A percentile compares a stretch with the other conserved stretches of the same genome.
These are phyloP conservation scores for Marcusenius ussheri DNA, from an alignment of 2,113 vertebrate genomes.

Conservation along the genomic window DNA sequence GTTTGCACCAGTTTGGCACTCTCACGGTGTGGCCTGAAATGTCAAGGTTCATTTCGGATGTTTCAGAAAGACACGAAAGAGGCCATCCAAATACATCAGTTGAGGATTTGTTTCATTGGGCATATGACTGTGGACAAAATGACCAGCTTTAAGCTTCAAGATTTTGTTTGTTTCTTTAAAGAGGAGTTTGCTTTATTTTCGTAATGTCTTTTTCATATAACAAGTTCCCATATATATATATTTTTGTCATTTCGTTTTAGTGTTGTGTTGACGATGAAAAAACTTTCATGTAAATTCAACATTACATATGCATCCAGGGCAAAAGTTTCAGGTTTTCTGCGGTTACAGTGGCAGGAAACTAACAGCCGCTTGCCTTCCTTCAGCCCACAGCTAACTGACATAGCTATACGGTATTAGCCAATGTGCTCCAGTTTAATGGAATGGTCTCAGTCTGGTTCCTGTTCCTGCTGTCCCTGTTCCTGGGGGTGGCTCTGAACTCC, in stretches of 20 bases:
- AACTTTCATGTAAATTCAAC: neutral
- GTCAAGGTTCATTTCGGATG: neutral
- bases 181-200: neutral
- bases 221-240: neutral
- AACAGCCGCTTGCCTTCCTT: neutral
- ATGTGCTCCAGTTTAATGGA: neutral
- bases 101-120: neutral
- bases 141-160: neutral
- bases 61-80: neutral
- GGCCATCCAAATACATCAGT: neutral
- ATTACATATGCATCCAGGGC: conserved; percentile 13
- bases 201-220: neutral
- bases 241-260: neutral
- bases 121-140: neutral
- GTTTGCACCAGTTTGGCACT: neutral
- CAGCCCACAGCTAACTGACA: neutral
- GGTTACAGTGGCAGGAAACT: neutral
- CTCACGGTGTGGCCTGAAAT: conserved; percentile 1
- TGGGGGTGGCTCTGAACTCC: neutral
- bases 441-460: neutral
- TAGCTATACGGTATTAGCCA: neutral
- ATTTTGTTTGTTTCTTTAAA: neutral
- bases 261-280: neutral
- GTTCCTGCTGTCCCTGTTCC: neutral
- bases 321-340: conserved; percentile 9